Evolutionary conservation across 1,140 invertebrate species (phyloP), one percentile per base, ranked within the genome.

Genomic region (Drosophila sp.): DNA sequence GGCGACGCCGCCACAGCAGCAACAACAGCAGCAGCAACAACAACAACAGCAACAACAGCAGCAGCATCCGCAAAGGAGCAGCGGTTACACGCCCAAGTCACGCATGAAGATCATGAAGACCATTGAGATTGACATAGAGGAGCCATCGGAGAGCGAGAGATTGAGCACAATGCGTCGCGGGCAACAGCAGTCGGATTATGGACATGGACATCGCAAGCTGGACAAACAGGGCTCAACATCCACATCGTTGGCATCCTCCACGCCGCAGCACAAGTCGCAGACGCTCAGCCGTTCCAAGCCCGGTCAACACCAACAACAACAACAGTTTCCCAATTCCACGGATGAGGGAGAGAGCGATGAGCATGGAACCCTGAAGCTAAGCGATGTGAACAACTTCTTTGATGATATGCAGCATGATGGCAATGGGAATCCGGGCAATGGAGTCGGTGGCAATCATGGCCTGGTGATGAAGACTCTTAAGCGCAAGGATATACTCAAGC

Each of bases 381-480:
- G 87, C 73, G 90, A 91, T 51, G 90, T 91, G 7, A 91, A 91
- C 56, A 91, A 91, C 48, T 91, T 91, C 36, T 91, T 91, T n/a
- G 90, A 91, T 57, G 86, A 90, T 16, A 71, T 84, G 94, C 94
- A 75, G 63, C 61, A 63, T 14, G 66, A 76, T 57, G 94, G 93
- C 14, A 51, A 53, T n/a, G 57, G 69, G 92, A 45, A 53, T 56
- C 48, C 69, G 92, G 62, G 51, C 2, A 93, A 93, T 16, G 74
- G 54, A 18, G n/a, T 36, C 27, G 43, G 48, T 93, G 94, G 72
- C 50, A 66, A 61, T 29, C 80, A 83, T 25, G 94, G 94, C 3
- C 92, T 94, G 70, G 93, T 95, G 2, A 93, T 95, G 92, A 94
- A 94, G 92, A 95, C 94, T 11, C 94, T 95, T 1, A 95, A 95